Evolutionary conservation across 2,113 vertebrate species (phyloP), one percentile per base, ranked within the genome.

Genomic region (Sinocyclocheilus grahami): DNA sequence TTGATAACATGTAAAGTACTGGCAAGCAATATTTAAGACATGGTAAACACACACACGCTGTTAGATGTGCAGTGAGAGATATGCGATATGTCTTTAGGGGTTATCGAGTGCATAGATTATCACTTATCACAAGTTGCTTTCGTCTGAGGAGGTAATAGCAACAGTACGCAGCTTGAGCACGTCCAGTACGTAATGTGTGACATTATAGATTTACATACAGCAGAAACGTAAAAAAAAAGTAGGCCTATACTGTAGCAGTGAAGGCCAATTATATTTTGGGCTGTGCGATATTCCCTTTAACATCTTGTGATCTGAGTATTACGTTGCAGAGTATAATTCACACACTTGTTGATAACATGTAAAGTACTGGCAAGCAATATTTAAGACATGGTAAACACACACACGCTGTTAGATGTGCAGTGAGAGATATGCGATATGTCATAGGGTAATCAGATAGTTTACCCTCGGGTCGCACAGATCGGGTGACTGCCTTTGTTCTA

Each of bases 401-500:
- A 63, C 12, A 65, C 42, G 5, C 75, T 14, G 5, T 8, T 80
- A 20, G 48, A 46, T 85, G 53, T 75, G 75, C 60, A 63, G 86
- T 58, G 82, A 89, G 46, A 48, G 80, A 67, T 69, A 80, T 85
- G 63, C 42, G 86, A 89, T 87, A 80, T 51, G 85, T 72, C 20
- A 24, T 71, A 27, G 24, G 20, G 88, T 82, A 85, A 82, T 84
- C 72, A 76, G 85, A 85, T 89, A 75, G 83, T 77, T 85, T 85
- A 75, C 82, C 79, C 86, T 80, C 62, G 42, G 79, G 86, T 85
- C 86, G 74, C 42, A 33, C n/a, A 87, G 72, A 89, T 87, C 84
- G 75, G 65, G 65, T 89, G 86, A 55, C 86, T 12, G 81, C 8
- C 27, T n/a, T 33, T 58, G 33, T 58, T 77, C 71, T 81, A 30